These are phyloP conservation scores for Melieria crassipennis DNA, from an alignment of 2,888 invertebrate species.

Conservation along the genomic window DNA sequence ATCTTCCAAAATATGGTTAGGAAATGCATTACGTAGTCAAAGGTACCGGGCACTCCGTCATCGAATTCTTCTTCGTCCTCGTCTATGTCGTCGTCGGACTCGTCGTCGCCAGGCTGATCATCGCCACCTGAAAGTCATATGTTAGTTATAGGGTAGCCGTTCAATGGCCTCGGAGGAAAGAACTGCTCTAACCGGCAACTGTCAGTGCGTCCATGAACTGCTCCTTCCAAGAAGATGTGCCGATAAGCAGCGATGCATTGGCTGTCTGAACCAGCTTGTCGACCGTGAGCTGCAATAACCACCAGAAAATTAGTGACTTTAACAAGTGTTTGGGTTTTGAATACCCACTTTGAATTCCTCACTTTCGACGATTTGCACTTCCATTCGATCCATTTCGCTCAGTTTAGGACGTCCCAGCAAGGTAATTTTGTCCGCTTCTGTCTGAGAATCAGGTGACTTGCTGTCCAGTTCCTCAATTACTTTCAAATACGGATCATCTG, in stretches of 20 bases:
- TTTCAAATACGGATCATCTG: not conserved
- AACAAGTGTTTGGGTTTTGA: not conserved
- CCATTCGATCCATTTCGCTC: not conserved
- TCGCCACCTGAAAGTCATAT: not conserved
- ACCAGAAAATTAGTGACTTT: not conserved
- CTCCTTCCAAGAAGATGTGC: constrained; percentile 16
- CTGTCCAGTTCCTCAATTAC: constrained; percentile 2
- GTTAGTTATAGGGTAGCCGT: not conserved
- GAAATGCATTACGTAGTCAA: constrained; percentile 19
- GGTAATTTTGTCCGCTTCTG: not conserved
- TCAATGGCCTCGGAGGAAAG: not conserved
- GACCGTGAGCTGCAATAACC: not conserved
- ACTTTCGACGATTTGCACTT: constrained; percentile 15
- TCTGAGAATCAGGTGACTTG: constrained; percentile 3
- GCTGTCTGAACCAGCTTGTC: constrained; percentile 22
- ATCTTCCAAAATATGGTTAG: constrained; percentile 26
- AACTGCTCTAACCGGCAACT: constrained; percentile 11
- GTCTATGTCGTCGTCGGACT: not conserved
- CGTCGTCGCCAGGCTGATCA: not conserved
- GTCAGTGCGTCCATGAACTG: constrained; percentile 21
- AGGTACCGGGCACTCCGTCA: not conserved
- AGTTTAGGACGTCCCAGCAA: constrained; percentile 12
- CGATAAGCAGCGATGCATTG: constrained; percentile 18
- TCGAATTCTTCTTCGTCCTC: constrained; percentile 5
- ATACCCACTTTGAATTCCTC: constrained; percentile 21